Percentiles rank a stretch among this genome's conserved stretches.
phyloP scores from a whole-genome alignment of 2,888 invertebrate species.

The Ceraclea dissimilis region DNA sequence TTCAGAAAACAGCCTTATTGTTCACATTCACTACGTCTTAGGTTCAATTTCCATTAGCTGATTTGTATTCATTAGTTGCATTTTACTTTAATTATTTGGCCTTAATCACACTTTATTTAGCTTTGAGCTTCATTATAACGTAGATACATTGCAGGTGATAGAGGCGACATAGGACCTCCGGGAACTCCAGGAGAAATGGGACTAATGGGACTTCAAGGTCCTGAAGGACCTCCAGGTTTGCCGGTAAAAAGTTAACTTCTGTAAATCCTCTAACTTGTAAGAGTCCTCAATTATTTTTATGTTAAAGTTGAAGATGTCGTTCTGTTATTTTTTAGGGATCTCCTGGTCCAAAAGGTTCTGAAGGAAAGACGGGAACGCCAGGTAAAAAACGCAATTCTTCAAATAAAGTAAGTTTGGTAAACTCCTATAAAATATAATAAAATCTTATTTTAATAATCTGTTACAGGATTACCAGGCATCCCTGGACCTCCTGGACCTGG shows the following conservation, averaged over 20 bases:
- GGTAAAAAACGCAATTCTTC: no score
- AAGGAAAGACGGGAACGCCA: conserved; percentile 9
- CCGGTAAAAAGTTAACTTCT: neutral
- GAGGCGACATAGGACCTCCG: conserved; percentile 29
- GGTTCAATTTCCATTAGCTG: no score
- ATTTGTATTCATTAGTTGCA: no score
- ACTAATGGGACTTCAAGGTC: conserved; percentile 33
- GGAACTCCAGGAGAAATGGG: conserved; percentile 6
- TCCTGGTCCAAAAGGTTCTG: conserved; percentile 5
- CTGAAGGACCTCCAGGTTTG: conserved; percentile 37
- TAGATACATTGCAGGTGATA: conserved; percentile 41
- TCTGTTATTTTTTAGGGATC: conserved; percentile 10
- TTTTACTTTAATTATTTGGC: no score
- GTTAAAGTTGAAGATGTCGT: neutral
- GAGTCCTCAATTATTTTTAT: neutral
- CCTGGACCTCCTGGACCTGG: conserved; percentile 27
- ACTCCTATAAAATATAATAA: no score
- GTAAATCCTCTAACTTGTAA: neutral
- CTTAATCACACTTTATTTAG: no score
- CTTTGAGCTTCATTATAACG: no score
- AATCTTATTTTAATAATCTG: no score
- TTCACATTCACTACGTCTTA: no score
- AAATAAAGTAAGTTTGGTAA: no score
- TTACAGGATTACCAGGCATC: conserved; percentile 26
- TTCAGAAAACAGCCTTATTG: no score